Base-by-base conservation (phyloP, 2,888 invertebrate species). In the Habrosyne pyritoides region DNA sequence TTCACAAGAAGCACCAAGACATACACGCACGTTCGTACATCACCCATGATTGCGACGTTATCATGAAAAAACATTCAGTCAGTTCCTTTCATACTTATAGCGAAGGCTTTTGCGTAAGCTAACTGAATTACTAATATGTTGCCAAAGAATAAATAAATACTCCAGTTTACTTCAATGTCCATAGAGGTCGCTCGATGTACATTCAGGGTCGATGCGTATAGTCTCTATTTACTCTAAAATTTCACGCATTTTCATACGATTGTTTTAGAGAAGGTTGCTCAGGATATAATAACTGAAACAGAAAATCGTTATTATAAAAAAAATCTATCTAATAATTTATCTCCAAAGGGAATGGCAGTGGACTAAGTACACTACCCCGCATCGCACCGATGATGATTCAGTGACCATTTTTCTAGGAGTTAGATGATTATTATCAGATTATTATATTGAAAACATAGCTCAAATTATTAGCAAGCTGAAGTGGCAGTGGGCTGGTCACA, bases 21-120 rank as follows among this genome's bases (percentile, higher is more conserved):
- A 57, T 75, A 73, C 53, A 83, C 69, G 69, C 82, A 86, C 77
- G 81, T 65, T 67, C 84, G 83, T 59, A 75, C 75, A 61, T 72
- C 79, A 64, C 76, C 79, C 91, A 91, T 91, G 81, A 81, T 86
- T 76, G 69, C 66, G 71, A 69, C 69, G 74, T 75, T 85, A 79
- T 84, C 77, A 79, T 83, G 83, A 84, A 89, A 87, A 50, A 86
- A 77, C 75, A 61, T 65, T 68, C 63, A 66, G 63, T 59, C 67
- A 62, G 70, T 75, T 78, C 75, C 77, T 81, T 84, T 79, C 83
- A 78, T 84, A 85, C 84, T 86, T 88, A 88, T 87, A 87, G 79
- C 78, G 75, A 76, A 75, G 79, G 63, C 64, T 84, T 73, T 88
- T 88, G 76, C 88, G 89, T 77, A 88, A 89, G 74, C 71, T 69